A percentile compares a stretch with the other conserved stretches of the same genome.
phyloP scores from a whole-genome alignment of 2,888 invertebrate genomes.

The Pinctada fucata region DNA sequence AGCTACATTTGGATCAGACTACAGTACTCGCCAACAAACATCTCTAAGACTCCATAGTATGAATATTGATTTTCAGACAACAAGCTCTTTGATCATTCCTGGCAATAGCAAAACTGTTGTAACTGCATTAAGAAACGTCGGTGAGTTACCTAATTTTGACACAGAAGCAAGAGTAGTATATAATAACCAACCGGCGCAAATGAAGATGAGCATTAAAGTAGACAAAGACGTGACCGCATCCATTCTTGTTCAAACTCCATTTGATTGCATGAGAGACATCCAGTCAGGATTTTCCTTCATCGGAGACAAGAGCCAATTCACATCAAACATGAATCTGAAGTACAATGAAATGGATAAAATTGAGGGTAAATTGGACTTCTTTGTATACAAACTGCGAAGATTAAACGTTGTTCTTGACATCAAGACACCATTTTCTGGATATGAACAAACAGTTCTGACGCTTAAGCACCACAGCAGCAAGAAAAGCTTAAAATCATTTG shows the following conservation, averaged over 20 bases:
- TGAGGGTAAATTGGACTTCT: conserved; percentile 15
- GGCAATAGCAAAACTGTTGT: conserved; percentile 36
- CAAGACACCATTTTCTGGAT: conserved; percentile 58
- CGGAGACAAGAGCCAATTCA: conserved; percentile 24
- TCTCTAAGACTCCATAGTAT: conserved; percentile 24
- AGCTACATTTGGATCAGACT: conserved; percentile 33
- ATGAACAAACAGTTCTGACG: conserved; percentile 22
- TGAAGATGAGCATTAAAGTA: conserved; percentile 10
- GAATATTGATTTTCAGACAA: conserved; percentile 26
- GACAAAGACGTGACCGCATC: conserved; percentile 35
- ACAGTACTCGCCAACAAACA: conserved; percentile 30
- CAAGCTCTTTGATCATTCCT: conserved; percentile 21
- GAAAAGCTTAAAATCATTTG: conserved; percentile 13
- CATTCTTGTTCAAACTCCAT: conserved; percentile 41
- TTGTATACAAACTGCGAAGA: conserved; percentile 11
- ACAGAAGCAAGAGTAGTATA: conserved; percentile 16
- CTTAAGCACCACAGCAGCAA: conserved; percentile 21
- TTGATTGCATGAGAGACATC: conserved; percentile 21
- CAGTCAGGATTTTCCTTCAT: conserved; percentile 12
- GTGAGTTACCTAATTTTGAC: conserved; percentile 26
- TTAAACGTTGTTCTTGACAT: conserved; percentile 44
- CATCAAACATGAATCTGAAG: conserved; percentile 14
- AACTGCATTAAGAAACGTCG: conserved; percentile 40
- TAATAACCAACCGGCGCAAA: neutral
- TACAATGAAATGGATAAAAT: conserved; percentile 18